phyloP scores from a whole-genome alignment of 2,797 vertebrate species.

The Acanthornis magna region DNA sequence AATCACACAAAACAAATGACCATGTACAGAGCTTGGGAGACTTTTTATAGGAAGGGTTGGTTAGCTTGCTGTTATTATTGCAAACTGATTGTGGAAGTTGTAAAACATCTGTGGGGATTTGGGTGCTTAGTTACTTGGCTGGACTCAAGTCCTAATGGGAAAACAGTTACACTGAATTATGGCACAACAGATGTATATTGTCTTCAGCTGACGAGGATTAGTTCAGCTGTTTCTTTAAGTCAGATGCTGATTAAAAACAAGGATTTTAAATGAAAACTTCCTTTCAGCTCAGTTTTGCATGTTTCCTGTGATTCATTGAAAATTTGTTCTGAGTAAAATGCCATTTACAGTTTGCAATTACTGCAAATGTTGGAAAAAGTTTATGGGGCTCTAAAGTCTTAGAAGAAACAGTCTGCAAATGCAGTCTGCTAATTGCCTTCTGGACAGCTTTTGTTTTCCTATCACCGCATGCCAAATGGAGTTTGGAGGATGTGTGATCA shows the following conservation, averaged over 20 bases:
- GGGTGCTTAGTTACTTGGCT: conserved; percentile 32
- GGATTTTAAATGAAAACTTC: conserved; percentile 27
- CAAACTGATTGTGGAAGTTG: conserved; percentile 9
- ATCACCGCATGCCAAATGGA: not conserved
- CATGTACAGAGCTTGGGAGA: not conserved
- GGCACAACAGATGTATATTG: conserved; percentile 40
- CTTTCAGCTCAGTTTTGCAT: conserved; percentile 1
- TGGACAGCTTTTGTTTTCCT: not conserved
- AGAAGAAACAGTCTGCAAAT: not conserved
- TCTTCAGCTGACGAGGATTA: conserved; percentile 33
- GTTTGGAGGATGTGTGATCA: not conserved
- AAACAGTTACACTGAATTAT: conserved; percentile 49
- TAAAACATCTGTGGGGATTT: conserved; percentile 43
- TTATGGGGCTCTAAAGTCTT: conserved; percentile 2
- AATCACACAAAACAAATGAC: not conserved
- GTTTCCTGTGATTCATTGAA: not conserved
- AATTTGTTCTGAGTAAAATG: conserved; percentile 3
- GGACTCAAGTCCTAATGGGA: not conserved
- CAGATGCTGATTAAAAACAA: conserved; percentile 10
- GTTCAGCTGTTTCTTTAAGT: conserved; percentile 53
- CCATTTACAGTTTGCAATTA: not conserved
- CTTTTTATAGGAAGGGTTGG: not conserved
- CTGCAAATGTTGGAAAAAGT: not conserved
- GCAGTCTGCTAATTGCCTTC: not conserved
- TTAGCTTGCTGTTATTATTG: not conserved